phyloP scores from a whole-genome alignment of 2,113 vertebrate genomes.

The Xyliphius kryptos region DNA sequence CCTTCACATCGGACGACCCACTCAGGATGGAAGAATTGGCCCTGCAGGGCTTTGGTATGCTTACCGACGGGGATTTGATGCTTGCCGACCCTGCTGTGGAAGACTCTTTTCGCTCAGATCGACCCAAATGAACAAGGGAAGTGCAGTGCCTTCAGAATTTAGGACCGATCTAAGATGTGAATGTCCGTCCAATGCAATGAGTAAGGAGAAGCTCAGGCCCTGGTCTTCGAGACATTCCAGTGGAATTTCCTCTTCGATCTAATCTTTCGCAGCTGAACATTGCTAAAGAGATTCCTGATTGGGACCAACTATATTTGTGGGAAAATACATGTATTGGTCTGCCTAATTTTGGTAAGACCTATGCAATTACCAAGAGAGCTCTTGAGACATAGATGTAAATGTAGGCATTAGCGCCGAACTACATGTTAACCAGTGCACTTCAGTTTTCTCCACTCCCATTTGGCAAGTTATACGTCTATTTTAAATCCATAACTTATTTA shows the following conservation, averaged over 20 bases:
- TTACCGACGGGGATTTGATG: constrained; percentile 78
- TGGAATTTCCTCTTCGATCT: constrained; percentile 16
- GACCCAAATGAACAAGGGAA: constrained; percentile 69
- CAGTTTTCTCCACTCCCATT: constrained; percentile 16
- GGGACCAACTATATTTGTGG: constrained; percentile 29
- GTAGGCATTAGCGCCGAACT: constrained; percentile 50
- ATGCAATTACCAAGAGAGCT: constrained; percentile 50
- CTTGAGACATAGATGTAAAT: constrained; percentile 38
- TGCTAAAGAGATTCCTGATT: constrained; percentile 22
- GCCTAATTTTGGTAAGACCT: constrained; percentile 20
- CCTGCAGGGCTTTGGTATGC: constrained; percentile 76
- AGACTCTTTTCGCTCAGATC: constrained; percentile 85
- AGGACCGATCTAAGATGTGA: not conserved
- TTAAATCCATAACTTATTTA: not conserved
- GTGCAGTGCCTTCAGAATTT: too few species aligned
- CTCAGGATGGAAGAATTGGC: constrained; percentile 76
- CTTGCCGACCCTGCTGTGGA: constrained; percentile 83
- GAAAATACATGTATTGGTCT: constrained; percentile 22
- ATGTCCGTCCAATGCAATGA: not conserved
- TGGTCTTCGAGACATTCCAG: constrained; percentile 27
- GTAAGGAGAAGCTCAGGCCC: constrained; percentile 1
- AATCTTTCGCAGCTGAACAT: constrained; percentile 16
- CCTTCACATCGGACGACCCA: constrained; percentile 74
- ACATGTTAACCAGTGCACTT: constrained; percentile 50
- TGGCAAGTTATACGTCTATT: not conserved